Percentiles rank a stretch among this genome's conserved stretches.
Conservation (phyloP, 2,113 vertebrate species). For the Asarcornis scutulata region DNA sequence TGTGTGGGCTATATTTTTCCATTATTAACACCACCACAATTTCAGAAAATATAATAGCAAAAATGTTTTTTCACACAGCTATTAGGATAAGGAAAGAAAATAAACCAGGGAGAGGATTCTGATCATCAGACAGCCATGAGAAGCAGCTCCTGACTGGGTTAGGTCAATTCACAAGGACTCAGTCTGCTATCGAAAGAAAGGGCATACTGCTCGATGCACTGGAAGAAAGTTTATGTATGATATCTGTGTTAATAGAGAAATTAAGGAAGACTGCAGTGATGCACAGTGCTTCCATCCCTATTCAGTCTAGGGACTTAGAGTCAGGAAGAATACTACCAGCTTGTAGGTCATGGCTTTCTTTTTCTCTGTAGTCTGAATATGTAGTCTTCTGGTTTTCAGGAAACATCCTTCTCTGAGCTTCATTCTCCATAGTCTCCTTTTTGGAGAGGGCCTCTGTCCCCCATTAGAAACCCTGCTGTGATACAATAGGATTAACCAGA, state of each 20-base stretch:
- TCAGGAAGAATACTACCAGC: neutral
- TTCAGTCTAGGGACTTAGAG: neutral
- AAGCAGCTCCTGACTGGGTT: neutral
- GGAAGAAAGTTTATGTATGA: neutral
- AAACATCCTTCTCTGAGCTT: neutral
- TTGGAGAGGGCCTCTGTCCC: neutral
- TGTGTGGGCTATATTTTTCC: neutral
- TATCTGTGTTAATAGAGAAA: neutral
- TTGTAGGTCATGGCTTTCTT: neutral
- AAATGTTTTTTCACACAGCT: neutral
- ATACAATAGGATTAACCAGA: neutral
- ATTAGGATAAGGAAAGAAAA: neutral
- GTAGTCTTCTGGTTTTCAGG: neutral
- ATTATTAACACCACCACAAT: neutral
- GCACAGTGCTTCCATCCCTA: neutral
- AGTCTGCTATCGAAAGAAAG: neutral
- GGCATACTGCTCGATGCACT: neutral
- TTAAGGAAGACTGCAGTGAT: fast-evolving
- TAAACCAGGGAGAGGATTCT: neutral
- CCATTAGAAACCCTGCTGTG: neutral
- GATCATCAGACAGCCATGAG: neutral
- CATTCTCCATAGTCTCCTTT: neutral
- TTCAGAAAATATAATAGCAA: neutral
- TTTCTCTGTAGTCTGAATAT: neutral
- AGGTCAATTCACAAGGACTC: neutral